A percentile compares a stretch with the other conserved stretches of the same genome.
These are phyloP conservation scores for Beroe forskalii DNA, from an alignment of 37 sponge, comb jelly and placozoan genomes.

Conservation along the genomic window DNA sequence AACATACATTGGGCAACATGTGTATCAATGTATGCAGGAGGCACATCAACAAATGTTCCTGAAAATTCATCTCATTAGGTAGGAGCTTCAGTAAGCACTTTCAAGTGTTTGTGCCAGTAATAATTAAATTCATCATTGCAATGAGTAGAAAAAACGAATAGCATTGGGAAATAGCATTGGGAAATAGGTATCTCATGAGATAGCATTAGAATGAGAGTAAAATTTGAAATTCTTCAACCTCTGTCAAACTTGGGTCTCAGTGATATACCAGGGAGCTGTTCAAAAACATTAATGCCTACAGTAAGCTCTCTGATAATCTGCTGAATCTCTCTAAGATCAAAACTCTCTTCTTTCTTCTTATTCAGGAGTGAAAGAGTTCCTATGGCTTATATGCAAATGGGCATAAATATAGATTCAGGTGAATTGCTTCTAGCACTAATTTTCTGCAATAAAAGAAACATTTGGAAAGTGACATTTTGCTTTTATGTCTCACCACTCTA, in stretches of 20 bases:
- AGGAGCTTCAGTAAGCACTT: neutral
- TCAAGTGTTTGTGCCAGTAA: no score
- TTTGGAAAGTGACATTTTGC: no score
- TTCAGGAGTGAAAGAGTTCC: neutral
- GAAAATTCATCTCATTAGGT: neutral
- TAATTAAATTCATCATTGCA: no score
- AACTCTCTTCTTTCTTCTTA: slow-evolving; percentile 62
- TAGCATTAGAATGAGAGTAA: no score
- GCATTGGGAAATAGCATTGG: neutral
- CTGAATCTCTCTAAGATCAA: slow-evolving; percentile 56
- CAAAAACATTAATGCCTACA: slow-evolving; percentile 54
- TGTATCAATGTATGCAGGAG: slow-evolving; percentile 65
- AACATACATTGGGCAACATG: slow-evolving; percentile 59
- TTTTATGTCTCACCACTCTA: no score
- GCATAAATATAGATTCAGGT: no score
- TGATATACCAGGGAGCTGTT: slow-evolving; percentile 36
- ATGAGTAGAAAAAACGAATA: no score
- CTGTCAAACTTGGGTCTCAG: slow-evolving; percentile 21
- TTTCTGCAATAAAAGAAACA: no score
- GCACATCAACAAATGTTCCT: slow-evolving; percentile 59
- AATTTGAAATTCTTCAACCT: no score
- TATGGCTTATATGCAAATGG: no score
- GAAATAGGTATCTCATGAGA: neutral
- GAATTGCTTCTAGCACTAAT: no score
- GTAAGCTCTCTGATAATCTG: slow-evolving; percentile 56